Percentiles rank a stretch among this genome's conserved stretches.
phyloP scores from a whole-genome alignment of 1,140 invertebrate genomes.

The Argopecten irradians region DNA sequence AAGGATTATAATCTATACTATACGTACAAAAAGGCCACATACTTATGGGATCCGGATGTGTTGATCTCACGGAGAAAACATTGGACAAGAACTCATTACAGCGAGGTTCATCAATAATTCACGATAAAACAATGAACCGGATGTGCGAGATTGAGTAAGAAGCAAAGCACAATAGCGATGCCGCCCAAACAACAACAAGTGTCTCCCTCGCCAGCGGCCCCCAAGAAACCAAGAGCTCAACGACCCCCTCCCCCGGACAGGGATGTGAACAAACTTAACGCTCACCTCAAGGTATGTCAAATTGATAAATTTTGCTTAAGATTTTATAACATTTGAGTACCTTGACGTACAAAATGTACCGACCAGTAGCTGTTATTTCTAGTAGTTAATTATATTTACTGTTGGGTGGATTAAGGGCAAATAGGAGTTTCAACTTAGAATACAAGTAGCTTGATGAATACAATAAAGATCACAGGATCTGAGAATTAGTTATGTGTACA shows the following conservation, averaged over 20 bases:
- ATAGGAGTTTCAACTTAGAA: neutral
- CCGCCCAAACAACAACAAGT: neutral
- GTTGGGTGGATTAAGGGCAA: neutral
- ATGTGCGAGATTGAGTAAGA: neutral
- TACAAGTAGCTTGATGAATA: neutral
- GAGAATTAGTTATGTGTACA: neutral
- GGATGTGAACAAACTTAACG: slow-evolving; percentile 28
- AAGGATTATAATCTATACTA: neutral
- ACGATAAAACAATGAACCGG: neutral
- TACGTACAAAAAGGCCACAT: neutral
- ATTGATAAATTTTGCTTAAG: too few species aligned
- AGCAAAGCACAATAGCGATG: neutral
- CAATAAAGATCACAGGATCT: neutral
- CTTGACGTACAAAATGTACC: neutral
- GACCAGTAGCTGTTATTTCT: neutral
- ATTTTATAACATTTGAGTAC: too few species aligned
- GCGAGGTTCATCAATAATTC: neutral
- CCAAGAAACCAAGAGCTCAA: neutral
- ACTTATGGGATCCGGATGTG: neutral
- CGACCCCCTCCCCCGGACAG: neutral
- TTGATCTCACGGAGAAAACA: neutral
- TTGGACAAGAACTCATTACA: neutral
- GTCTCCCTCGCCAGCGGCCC: neutral
- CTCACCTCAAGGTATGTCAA: neutral
- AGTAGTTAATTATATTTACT: neutral